phyloP scores from a whole-genome alignment of 2,888 invertebrate genomes.

The Ommatoiulus sabulosus region DNA sequence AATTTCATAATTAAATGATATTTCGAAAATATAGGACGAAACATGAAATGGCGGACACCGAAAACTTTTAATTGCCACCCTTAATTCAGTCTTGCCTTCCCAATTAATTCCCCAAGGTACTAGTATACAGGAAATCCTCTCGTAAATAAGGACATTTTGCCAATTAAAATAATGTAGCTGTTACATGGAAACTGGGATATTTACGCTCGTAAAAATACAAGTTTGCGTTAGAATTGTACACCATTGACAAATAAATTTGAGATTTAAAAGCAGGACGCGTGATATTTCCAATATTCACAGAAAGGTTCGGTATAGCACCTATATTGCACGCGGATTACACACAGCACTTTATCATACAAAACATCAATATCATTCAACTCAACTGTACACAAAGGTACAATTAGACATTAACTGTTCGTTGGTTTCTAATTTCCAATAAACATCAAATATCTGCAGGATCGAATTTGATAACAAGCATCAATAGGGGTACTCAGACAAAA shows the following conservation, averaged over 20 bases:
- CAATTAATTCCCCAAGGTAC: not conserved
- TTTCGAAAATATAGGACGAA: not conserved
- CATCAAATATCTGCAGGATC: not conserved
- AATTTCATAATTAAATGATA: conserved; percentile 10
- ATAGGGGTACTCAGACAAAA: too few species aligned
- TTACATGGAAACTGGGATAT: not conserved
- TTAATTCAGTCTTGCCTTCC: not conserved
- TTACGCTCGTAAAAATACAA: not conserved
- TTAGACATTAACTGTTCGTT: conserved; percentile 32
- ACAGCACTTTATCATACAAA: not conserved
- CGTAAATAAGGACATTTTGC: not conserved
- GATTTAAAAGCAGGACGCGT: not conserved
- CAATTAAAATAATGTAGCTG: conserved; percentile 34
- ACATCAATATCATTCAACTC: not conserved
- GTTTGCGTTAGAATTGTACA: too few species aligned
- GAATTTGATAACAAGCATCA: not conserved
- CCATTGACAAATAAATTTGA: not conserved
- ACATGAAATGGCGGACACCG: not conserved
- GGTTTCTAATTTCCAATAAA: not conserved
- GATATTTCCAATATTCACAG: not conserved
- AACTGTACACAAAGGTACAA: not conserved
- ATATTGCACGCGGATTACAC: not conserved
- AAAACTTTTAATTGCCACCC: not conserved
- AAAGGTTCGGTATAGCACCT: too few species aligned
- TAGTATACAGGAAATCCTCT: conserved; percentile 4